Evolutionary conservation across 2,113 vertebrate genomes (phyloP).

Genomic region (Mungos mungo): DNA sequence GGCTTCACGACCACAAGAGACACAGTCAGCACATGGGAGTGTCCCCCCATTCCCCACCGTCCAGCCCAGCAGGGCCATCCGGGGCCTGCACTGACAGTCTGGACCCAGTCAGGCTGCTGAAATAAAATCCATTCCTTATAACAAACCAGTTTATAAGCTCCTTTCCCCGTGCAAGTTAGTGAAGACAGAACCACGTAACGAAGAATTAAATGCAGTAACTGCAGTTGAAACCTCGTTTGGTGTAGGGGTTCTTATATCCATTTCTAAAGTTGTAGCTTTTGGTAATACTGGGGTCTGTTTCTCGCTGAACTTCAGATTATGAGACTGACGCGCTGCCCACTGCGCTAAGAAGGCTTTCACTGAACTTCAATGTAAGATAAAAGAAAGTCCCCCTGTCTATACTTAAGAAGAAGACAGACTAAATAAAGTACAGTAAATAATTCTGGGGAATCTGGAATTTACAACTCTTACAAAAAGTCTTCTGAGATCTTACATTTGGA

Average conservation of each 20-base stretch:
- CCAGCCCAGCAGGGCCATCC: not conserved
- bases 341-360: no score
- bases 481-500: not conserved
- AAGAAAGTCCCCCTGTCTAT: not conserved
- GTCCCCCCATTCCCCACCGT: rapidly evolving
- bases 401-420: not conserved
- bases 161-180: not conserved
- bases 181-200: not conserved
- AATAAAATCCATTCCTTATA: not conserved
- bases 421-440: not conserved
- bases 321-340: no score
- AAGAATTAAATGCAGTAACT: not conserved
- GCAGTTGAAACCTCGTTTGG: not conserved
- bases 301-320: not conserved
- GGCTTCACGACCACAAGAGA: not conserved
- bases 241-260: not conserved
- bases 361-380: not conserved
- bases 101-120: not conserved
- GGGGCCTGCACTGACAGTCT: not conserved
- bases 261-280: not conserved
- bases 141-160: not conserved
- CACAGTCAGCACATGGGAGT: not conserved
- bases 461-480: not conserved
- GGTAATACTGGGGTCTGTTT: conserved; percentile 5
- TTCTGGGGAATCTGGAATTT: not conserved